Base-by-base conservation (phyloP, 2,113 vertebrate species). In the Caranx melampygus region DNA sequence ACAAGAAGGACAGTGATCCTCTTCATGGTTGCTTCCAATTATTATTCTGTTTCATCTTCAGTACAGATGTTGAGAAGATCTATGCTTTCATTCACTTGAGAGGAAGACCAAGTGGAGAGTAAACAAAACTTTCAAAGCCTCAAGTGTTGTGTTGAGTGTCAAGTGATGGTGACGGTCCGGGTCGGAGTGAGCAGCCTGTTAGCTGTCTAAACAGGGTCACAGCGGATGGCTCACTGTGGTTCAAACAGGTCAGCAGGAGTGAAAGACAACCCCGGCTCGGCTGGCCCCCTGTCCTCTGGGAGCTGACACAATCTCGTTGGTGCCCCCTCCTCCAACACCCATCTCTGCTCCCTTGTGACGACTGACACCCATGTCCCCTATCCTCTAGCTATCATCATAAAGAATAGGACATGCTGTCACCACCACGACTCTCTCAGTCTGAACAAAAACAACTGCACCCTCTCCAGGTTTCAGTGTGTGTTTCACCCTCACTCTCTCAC, bases 31-130 rank as follows among this genome's bases (percentile, higher is more conserved):
- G 71, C 34, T 58, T 85, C 77, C 72, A 84, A 86, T 90, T 91
- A 90, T 84, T 74, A 84, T 91, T 88, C 78, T 59, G 85, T 92
- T 92, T 91, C 79, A 92, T 92, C 86, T 84, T 85, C 35, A 33
- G 72, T 69, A 52, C 81, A 89, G 87, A 90, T 91, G 89, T 79
- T 79, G 81, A 67, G 37, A 85, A 78, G 73, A 85, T 69, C 40
- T 69, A 15, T 58, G 62, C 57, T 72, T 85, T 81, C 81, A 54
- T 40, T 64, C 11, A 7, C 26, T 8, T 71, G 49, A 84, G 82
- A 81, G 79, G 34, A 60, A 77, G 63, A 86, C 71, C 88, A 89
- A 89, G 85, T 73, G 73, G 75, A 84, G 75, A 64, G 80, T 84
- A 88, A 93, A 92, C 87, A 87, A 77, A 83, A 75, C 81, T 73